These are phyloP conservation scores for Drosophila colorata DNA, from an alignment of 2,888 invertebrate genomes.

Conservation along the genomic window DNA sequence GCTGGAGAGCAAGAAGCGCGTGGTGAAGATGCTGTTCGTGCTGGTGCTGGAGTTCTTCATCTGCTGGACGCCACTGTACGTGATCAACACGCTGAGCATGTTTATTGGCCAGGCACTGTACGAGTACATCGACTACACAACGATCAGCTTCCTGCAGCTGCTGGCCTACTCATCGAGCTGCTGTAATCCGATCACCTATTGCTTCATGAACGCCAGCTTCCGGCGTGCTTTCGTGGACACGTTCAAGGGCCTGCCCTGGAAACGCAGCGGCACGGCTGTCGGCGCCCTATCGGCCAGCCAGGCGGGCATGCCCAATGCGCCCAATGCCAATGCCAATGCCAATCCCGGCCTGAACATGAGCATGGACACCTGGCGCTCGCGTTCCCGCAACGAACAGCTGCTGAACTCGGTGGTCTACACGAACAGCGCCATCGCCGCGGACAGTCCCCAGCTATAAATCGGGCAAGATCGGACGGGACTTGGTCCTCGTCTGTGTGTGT, in stretches of 20 bases:
- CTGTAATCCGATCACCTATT: conserved; percentile 96
- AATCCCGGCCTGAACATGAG: conserved; percentile 49
- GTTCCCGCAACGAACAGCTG: conserved; percentile 59
- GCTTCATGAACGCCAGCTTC: conserved; percentile 96
- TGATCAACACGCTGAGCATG: conserved; percentile 90
- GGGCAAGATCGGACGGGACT: neutral
- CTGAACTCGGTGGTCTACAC: conserved; percentile 60
- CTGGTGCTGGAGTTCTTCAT: conserved; percentile 96
- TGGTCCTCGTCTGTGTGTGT: conserved; percentile 1
- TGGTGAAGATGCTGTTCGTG: conserved; percentile 95
- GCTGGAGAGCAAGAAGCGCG: conserved; percentile 85
- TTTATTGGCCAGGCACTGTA: conserved; percentile 90
- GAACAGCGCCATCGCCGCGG: conserved; percentile 47
- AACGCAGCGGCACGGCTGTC: conserved; percentile 24
- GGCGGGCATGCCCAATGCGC: conserved; percentile 28
- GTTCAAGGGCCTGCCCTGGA: conserved; percentile 66
- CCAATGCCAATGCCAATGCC: conserved; percentile 8
- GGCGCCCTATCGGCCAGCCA: conserved; percentile 54
- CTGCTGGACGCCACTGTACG: conserved; percentile 95
- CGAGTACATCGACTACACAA: conserved; percentile 89
- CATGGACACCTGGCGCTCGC: conserved; percentile 53
- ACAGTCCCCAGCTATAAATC: conserved; percentile 61
- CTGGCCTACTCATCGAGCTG: conserved; percentile 93
- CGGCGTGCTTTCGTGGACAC: conserved; percentile 88
- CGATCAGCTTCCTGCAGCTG: conserved; percentile 90